These are phyloP conservation scores for Corapipo altera DNA, from an alignment of 2,113 vertebrate genomes.

Conservation along the genomic window DNA sequence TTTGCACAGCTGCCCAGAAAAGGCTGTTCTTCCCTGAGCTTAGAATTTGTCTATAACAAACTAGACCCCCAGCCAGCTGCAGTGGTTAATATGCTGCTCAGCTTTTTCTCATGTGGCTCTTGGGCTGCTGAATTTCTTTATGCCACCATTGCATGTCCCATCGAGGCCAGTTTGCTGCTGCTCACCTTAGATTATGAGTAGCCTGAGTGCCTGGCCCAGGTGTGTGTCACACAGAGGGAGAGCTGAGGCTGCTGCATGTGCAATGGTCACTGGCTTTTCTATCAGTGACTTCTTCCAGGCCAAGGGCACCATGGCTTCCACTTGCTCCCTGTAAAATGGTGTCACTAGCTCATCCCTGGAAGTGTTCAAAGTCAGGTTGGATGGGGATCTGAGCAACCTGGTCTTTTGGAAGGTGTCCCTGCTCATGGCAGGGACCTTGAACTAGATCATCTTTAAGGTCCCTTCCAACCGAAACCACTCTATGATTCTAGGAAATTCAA, in stretches of 20 bases:
- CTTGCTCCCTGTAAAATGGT: not conserved
- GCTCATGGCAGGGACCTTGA: not conserved
- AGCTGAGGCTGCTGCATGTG: not conserved
- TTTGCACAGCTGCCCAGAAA: not conserved
- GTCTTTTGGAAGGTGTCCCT: not conserved
- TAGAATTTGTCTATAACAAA: not conserved
- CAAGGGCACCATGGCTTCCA: fast-evolving
- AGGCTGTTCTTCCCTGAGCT: not conserved
- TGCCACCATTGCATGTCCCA: not conserved
- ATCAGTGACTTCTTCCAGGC: not conserved
- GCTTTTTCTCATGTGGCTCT: not conserved
- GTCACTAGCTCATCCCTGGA: not conserved
- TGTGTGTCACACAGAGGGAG: fast-evolving
- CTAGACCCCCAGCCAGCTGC: not conserved
- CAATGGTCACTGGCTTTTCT: not conserved
- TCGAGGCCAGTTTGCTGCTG: not conserved
- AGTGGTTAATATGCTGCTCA: fast-evolving
- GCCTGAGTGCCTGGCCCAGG: not conserved
- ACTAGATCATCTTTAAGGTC: not conserved
- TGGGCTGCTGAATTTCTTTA: not conserved
- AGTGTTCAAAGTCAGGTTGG: not conserved
- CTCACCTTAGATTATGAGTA: not conserved
- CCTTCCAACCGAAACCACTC: not conserved
- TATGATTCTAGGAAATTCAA: not conserved
- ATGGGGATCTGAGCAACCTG: not conserved